Evolutionary conservation across 64 coral and sea anemone species (phyloP).

Genomic region (Stichodactyla helianthus): DNA sequence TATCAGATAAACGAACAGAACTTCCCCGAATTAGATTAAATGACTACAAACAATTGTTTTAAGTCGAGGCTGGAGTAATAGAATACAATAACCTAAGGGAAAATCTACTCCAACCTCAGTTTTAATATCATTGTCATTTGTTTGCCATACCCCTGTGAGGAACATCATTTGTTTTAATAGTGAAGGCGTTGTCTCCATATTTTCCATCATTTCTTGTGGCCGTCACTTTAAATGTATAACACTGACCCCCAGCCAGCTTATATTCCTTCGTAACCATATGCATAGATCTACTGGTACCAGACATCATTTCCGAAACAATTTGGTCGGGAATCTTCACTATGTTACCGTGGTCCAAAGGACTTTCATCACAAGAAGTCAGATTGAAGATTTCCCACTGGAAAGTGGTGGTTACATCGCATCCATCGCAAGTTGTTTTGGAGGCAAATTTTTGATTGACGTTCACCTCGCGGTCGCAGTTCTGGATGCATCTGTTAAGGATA

Average conservation of each 20-base stretch:
- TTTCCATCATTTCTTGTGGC: constrained; percentile 19
- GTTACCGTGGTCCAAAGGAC: constrained; percentile 7
- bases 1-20: too few species aligned
- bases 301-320: constrained; percentile 1
- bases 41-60: too few species aligned
- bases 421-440: constrained; percentile 41
- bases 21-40: too few species aligned
- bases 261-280: constrained; percentile 35
- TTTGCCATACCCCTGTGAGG: constrained; percentile 32
- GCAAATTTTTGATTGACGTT: constrained; percentile 56
- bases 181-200: constrained; percentile 44
- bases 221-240: constrained; percentile 33
- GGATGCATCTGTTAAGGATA: constrained; percentile 35
- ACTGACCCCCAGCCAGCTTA: neutral
- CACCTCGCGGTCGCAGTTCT: constrained; percentile 47
- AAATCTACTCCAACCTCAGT: too few species aligned
- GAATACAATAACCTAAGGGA: too few species aligned
- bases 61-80: too few species aligned
- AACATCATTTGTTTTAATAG: constrained; percentile 16
- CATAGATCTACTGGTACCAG: neutral
- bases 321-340: neutral
- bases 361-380: neutral
- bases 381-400: constrained; percentile 44
- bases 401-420: constrained; percentile 33
- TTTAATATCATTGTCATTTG: neutral